phyloP scores from a whole-genome alignment of 2,888 invertebrate species.

The Brachyptera risi region DNA sequence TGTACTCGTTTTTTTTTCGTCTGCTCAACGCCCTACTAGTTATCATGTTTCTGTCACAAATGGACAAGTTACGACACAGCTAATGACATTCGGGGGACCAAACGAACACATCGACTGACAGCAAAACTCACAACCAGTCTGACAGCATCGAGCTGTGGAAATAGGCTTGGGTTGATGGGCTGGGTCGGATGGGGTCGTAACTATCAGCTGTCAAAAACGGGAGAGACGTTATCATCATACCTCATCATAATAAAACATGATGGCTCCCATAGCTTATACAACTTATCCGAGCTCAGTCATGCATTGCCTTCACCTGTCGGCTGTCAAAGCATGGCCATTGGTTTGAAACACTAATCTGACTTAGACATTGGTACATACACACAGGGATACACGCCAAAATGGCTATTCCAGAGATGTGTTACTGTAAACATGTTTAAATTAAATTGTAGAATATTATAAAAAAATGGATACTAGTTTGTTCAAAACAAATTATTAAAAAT shows the following conservation, averaged over 20 bases:
- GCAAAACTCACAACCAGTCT: conserved; percentile 12
- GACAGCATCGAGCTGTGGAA: conserved; percentile 23
- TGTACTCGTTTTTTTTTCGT: background rate
- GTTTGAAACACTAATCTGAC: no score
- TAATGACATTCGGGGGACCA: conserved; percentile 27
- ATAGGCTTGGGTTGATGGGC: conserved; percentile 23
- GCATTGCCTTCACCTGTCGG: conserved; percentile 24
- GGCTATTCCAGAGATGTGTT: no score
- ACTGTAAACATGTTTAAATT: no score
- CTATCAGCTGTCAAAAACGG: conserved; percentile 31
- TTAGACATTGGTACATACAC: no score
- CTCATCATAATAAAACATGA: conserved; percentile 32
- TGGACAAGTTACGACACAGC: conserved; percentile 39
- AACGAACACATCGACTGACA: conserved; percentile 22
- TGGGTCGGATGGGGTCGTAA: conserved; percentile 25
- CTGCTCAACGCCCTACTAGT: conserved; percentile 22
- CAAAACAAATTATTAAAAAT: no score
- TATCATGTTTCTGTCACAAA: conserved; percentile 40
- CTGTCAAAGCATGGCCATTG: no score
- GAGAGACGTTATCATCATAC: conserved; percentile 30
- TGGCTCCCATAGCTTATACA: conserved; percentile 21
- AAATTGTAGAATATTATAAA: no score
- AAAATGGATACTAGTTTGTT: no score
- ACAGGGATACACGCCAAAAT: no score
- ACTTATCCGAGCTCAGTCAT: conserved; percentile 24